Percentiles rank a stretch among this genome's conserved stretches.
These are phyloP conservation scores for Melanotaenia nigrans DNA, from an alignment of 2,797 vertebrate species.

Conservation along the genomic window DNA sequence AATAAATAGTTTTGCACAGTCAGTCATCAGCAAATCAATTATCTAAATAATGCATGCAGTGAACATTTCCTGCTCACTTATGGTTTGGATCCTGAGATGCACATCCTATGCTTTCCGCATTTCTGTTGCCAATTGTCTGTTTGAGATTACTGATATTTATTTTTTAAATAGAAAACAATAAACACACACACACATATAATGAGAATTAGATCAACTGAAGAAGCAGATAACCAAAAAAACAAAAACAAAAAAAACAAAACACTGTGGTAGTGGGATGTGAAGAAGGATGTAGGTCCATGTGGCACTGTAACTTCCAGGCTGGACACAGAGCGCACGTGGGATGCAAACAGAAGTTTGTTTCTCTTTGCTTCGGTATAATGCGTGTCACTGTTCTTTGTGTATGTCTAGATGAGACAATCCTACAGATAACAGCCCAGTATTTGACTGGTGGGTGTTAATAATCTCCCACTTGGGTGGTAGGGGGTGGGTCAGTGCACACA, in stretches of 20 bases:
- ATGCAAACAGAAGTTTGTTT: conserved; percentile 13
- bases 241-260: conserved; percentile 6
- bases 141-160: too few species aligned
- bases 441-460: conserved; percentile 71
- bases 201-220: neutral
- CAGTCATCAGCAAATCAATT: conserved; percentile 25
- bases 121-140: neutral
- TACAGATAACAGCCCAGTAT: conserved; percentile 36
- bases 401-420: conserved; percentile 33
- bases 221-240: too few species aligned
- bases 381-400: conserved; percentile 20
- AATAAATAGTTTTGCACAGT: conserved; percentile 18
- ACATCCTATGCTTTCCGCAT: neutral
- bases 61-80: conserved; percentile 43
- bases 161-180: too few species aligned
- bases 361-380: conserved; percentile 8
- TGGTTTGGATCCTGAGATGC: conserved; percentile 16
- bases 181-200: neutral
- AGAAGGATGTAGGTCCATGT: conserved; percentile 7
- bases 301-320: conserved; percentile 3
- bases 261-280: conserved; percentile 3
- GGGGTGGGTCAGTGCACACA: conserved; percentile 57
- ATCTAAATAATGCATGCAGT: conserved; percentile 52
- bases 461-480: conserved; percentile 73
- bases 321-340: conserved; percentile 10